Evolutionary conservation across 1,140 invertebrate species (phyloP).

Genomic region (Piezodorus guildinii): DNA sequence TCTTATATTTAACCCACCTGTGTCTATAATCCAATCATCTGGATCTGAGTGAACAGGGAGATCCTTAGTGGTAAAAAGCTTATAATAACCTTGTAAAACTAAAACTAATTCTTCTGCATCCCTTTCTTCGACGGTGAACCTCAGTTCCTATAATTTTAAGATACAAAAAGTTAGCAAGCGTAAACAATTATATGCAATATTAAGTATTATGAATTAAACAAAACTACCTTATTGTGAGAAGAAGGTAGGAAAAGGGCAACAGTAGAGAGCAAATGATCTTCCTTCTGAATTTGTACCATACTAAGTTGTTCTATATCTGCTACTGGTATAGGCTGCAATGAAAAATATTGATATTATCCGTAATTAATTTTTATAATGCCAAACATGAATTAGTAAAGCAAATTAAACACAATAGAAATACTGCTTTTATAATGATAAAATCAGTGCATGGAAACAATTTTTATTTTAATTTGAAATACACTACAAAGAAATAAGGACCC

Average conservation of each 20-base stretch:
- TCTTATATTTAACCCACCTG: constrained; percentile 36
- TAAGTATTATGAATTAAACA: no score
- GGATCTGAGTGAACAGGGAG: constrained; percentile 47
- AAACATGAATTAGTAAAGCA: no score
- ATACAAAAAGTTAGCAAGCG: neutral
- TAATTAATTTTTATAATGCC: no score
- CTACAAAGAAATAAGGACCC: no score
- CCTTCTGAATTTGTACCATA: constrained; percentile 53
- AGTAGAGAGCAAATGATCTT: constrained; percentile 58
- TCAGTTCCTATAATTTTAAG: constrained; percentile 40
- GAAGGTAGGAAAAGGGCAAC: constrained; percentile 46
- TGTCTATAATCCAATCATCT: constrained; percentile 48
- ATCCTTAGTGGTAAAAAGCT: constrained; percentile 46
- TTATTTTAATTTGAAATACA: no score
- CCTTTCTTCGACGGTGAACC: constrained; percentile 65
- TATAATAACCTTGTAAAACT: constrained; percentile 65
- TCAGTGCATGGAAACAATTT: no score
- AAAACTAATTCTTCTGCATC: constrained; percentile 74
- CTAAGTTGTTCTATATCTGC: constrained; percentile 68
- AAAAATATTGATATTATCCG: neutral
- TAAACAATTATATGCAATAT: neutral
- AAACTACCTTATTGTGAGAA: constrained; percentile 29
- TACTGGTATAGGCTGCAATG: constrained; percentile 57
- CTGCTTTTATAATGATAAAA: no score
- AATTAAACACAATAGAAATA: no score